These are phyloP conservation scores for Drosophila triauraria DNA, from an alignment of 1,140 invertebrate species.

Conservation along the genomic window DNA sequence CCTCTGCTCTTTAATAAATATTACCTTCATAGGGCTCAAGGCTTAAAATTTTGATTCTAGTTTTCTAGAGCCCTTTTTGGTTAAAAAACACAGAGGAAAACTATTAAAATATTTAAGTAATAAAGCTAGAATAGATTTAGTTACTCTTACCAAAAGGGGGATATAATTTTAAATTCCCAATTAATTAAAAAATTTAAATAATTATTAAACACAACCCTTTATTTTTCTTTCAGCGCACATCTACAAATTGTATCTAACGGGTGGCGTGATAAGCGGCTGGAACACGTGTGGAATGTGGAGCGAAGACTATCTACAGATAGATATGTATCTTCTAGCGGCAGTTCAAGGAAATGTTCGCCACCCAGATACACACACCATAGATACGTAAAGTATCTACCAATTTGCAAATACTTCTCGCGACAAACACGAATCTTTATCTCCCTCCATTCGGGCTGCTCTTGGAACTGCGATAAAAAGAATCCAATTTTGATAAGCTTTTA, in stretches of 20 bases:
- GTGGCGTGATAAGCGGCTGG: constrained; percentile 21
- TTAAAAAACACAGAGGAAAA: background rate
- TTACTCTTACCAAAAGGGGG: no score
- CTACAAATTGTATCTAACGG: constrained; percentile 27
- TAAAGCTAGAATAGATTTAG: background rate
- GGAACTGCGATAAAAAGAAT: constrained; percentile 46
- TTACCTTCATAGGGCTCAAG: no score
- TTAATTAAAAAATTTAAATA: background rate
- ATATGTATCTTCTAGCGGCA: constrained; percentile 34
- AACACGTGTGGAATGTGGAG: constrained; percentile 32
- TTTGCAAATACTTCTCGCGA: constrained; percentile 25
- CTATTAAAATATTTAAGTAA: background rate
- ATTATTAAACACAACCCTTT: no score
- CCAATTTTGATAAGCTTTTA: constrained; percentile 71
- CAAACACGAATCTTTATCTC: constrained; percentile 32
- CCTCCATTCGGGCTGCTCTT: constrained; percentile 5
- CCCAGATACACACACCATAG: background rate
- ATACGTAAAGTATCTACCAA: constrained; percentile 13
- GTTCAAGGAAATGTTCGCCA: constrained; percentile 34
- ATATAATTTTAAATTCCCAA: background rate
- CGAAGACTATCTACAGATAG: constrained; percentile 34
- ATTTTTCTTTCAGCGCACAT: background rate
- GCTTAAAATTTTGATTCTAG: no score
- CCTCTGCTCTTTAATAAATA: no score
- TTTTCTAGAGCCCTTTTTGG: background rate